These are phyloP conservation scores for Pectinophora gossypiella DNA, from an alignment of 1,140 invertebrate species.

Conservation along the genomic window DNA sequence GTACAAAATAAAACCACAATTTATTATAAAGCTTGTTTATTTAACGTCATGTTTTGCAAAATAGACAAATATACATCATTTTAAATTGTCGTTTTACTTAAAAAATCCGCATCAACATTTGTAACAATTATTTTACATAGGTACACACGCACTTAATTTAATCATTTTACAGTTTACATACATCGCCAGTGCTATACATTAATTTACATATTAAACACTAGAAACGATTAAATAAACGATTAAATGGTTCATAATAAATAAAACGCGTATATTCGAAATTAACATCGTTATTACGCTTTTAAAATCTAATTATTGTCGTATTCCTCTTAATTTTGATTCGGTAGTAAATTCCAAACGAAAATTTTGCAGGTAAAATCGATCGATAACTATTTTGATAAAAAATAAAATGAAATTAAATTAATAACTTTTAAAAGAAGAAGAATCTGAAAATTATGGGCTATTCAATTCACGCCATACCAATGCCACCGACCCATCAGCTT, in stretches of 20 bases:
- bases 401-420: too few species aligned
- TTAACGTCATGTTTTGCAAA: conserved; percentile 73
- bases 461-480: too few species aligned
- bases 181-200: background rate
- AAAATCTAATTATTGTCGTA: conserved; percentile 65
- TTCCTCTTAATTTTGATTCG: conserved; percentile 30
- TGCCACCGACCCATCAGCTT: too few species aligned
- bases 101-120: conserved; percentile 64
- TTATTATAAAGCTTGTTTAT: conserved; percentile 71
- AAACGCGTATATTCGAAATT: background rate
- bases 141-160: conserved; percentile 34
- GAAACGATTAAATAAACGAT: background rate
- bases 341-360: background rate
- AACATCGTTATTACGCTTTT: conserved; percentile 10
- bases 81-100: conserved; percentile 59
- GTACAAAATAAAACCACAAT: background rate
- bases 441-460: too few species aligned
- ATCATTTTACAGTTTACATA: conserved; percentile 7
- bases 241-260: background rate
- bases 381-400: too few species aligned
- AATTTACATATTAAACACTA: background rate
- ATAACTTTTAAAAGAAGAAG: too few species aligned
- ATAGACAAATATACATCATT: conserved; percentile 72
- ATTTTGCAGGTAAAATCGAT: too few species aligned
- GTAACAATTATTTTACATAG: conserved; percentile 58